Evolutionary conservation across 2,113 vertebrate genomes (phyloP).

Genomic region (Symphodus melops): DNA sequence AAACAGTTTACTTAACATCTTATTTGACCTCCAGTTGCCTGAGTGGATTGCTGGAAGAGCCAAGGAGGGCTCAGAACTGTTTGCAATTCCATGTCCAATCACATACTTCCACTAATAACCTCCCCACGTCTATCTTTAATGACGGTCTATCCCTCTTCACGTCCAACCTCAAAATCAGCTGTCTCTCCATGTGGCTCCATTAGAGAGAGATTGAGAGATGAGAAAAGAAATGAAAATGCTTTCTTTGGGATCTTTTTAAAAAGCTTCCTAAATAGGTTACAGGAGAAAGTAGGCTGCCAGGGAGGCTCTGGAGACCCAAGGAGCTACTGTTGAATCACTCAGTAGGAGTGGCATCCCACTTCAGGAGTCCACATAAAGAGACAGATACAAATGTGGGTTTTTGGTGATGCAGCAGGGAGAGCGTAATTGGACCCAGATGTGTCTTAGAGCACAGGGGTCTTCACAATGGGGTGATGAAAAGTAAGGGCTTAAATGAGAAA

Average conservation of each 20-base stretch:
- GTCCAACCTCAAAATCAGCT: conserved; percentile 54
- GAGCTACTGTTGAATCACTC: conserved; percentile 73
- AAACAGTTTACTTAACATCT: background rate
- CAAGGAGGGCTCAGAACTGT: background rate
- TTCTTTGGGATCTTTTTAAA: conserved; percentile 82
- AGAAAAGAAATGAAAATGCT: conserved; percentile 74
- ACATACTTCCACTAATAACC: background rate
- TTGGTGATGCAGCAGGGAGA: conserved; percentile 56
- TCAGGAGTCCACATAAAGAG: conserved; percentile 64
- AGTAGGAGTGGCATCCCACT: conserved; percentile 77
- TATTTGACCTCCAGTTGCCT: conserved; percentile 7
- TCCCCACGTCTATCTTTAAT: conserved; percentile 24
- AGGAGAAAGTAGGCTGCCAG: conserved; percentile 83
- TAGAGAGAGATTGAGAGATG: conserved; percentile 60
- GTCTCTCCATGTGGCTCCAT: conserved; percentile 57
- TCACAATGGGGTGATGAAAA: conserved; percentile 5
- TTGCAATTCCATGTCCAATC: conserved; percentile 1
- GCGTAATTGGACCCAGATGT: conserved; percentile 42
- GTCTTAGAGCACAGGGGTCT: conserved; percentile 16
- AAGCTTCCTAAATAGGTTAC: conserved; percentile 84
- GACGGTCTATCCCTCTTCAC: conserved; percentile 44
- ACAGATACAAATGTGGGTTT: conserved; percentile 39
- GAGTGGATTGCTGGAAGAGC: background rate
- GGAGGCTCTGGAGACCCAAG: conserved; percentile 75
- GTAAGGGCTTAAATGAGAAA: background rate